These are phyloP conservation scores for Morone saxatilis DNA, from an alignment of 2,113 vertebrate genomes.

Conservation along the genomic window DNA sequence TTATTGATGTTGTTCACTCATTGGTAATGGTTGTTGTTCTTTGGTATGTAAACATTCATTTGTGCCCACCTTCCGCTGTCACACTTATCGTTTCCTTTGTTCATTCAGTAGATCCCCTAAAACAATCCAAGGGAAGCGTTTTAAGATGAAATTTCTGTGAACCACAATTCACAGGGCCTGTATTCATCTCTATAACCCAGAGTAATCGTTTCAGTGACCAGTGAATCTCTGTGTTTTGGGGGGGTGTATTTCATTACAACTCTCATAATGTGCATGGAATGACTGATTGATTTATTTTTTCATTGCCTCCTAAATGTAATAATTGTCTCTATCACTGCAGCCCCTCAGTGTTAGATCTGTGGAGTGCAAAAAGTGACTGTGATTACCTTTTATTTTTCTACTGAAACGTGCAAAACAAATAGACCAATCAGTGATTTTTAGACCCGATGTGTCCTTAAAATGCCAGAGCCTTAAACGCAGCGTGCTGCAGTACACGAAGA, in stretches of 20 bases:
- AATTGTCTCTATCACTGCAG: constrained; percentile 57
- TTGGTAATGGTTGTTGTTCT: constrained; percentile 78
- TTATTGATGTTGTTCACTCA: constrained; percentile 73
- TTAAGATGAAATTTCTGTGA: constrained; percentile 59
- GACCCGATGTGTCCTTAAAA: constrained; percentile 53
- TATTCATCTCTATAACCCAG: constrained; percentile 60
- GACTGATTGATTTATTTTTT: constrained; percentile 65
- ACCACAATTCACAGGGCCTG: constrained; percentile 56
- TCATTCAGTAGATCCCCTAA: constrained; percentile 69
- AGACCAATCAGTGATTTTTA: constrained; percentile 41
- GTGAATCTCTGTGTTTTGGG: constrained; percentile 55
- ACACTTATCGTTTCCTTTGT: constrained; percentile 67
- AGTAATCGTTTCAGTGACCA: constrained; percentile 52
- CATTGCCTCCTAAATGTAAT: constrained; percentile 59
- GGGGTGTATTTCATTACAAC: constrained; percentile 51
- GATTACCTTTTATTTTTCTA: constrained; percentile 40
- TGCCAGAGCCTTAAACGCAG: constrained; percentile 38
- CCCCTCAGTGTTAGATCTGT: constrained; percentile 64
- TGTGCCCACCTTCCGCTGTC: constrained; percentile 71
- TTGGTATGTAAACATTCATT: constrained; percentile 79
- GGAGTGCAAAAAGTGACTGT: constrained; percentile 51
- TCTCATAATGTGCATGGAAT: constrained; percentile 75
- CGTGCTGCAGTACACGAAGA: not conserved
- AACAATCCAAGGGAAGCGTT: constrained; percentile 49
- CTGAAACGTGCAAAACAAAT: constrained; percentile 44